A percentile compares a stretch with the other conserved stretches of the same genome.
These are phyloP conservation scores for Tenthredo livida DNA, from an alignment of 2,888 invertebrate species.

Conservation along the genomic window DNA sequence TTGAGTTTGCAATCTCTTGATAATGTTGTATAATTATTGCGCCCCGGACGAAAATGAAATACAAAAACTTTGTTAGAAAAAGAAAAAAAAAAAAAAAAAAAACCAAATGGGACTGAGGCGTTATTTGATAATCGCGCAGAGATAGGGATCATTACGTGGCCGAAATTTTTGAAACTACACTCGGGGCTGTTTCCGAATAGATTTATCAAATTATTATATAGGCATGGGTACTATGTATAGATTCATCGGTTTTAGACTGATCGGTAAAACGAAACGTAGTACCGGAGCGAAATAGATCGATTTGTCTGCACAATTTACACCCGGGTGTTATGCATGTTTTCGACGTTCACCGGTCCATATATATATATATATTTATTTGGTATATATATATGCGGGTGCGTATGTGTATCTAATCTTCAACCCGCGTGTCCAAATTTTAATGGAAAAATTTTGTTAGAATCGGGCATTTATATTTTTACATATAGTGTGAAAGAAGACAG, in stretches of 20 bases:
- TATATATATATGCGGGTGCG: no score
- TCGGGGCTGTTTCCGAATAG: no score
- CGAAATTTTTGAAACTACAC: no score
- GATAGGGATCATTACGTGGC: background rate
- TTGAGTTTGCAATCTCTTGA: background rate
- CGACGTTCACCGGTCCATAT: background rate
- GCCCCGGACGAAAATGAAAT: background rate
- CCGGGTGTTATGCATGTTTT: background rate
- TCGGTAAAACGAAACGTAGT: background rate
- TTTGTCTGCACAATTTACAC: background rate
- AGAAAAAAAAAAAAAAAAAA: no score
- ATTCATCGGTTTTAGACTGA: no score
- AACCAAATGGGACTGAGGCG: no score
- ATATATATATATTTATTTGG: no score
- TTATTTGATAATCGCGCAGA: background rate
- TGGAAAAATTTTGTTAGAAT: background rate
- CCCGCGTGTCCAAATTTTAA: background rate
- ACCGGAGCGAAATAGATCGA: background rate
- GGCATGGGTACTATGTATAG: no score
- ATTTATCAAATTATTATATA: no score
- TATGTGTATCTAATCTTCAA: background rate
- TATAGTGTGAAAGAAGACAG: no score
- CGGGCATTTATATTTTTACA: background rate
- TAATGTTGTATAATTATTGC: background rate
- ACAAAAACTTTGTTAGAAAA: background rate